These are phyloP conservation scores for Plebejus anna DNA, from an alignment of 2,888 invertebrate species.

Conservation along the genomic window DNA sequence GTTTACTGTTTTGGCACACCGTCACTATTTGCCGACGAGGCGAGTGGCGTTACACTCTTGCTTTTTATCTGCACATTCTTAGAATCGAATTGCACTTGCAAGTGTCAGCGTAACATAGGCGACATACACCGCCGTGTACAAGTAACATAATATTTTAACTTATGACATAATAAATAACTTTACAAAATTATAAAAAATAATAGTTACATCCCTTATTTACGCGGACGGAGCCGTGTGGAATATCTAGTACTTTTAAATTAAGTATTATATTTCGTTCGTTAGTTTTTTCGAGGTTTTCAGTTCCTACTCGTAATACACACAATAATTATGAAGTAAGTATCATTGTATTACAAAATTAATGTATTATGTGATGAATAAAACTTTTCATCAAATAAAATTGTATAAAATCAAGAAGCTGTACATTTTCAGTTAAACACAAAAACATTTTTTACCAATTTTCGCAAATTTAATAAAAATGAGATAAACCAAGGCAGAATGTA, in stretches of 20 bases:
- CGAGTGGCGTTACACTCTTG: constrained; percentile 13
- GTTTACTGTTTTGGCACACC: neutral
- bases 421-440: neutral
- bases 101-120: constrained; percentile 18
- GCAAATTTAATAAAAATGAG: neutral
- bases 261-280: too few relatives aligned
- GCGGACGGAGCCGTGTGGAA: too few relatives aligned
- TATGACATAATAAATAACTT: neutral
- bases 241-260: too few relatives aligned
- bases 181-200: too few relatives aligned
- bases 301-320: too few relatives aligned
- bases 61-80: constrained; percentile 28
- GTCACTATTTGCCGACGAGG: neutral
- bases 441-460: too few relatives aligned
- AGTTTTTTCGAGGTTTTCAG: too few relatives aligned
- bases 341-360: too few relatives aligned
- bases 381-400: neutral
- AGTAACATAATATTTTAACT: neutral
- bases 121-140: neutral
- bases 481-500: neutral
- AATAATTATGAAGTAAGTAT: too few relatives aligned
- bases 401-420: neutral
- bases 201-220: too few relatives aligned
- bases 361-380: neutral
- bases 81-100: constrained; percentile 31